Base-by-base conservation (phyloP, 2,797 vertebrate species). In the Clarias platycephalus region DNA sequence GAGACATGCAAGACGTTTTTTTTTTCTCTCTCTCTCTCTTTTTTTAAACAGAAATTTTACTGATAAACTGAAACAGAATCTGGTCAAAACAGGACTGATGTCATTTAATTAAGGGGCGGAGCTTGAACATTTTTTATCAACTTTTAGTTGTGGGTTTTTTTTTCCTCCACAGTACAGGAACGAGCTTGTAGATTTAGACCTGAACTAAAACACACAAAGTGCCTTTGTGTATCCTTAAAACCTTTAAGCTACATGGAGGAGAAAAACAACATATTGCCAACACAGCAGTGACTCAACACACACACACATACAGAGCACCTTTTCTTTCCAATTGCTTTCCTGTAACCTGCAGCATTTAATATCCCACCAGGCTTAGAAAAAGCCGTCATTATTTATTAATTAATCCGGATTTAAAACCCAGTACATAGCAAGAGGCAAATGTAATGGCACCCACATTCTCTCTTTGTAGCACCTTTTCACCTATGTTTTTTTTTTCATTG, bases 351-450 rank as follows among this genome's bases (percentile, higher is more conserved):
- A 44, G 70, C 40, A 70, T 24, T 40, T 24, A 40, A 22, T 24
- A 7, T 44, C 34, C 68, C 68, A 40, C 20, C 34, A 70, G 20
- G 10, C 37, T 49, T 12, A 70, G 20, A 40, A 5, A 44, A 13
- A 70, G 1, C 10, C 15, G 3, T 28, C 77, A 15, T 40, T 9
- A 49, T 28, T 28, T 15, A 64, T 80, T 28, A 66, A 80, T 64
- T 64, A 80, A 80, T 66, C 77, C 77, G 40, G 60, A 49, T 80
- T 80, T 64, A 78, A 70, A 78, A 62, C 24, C 5, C 24, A 3
- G 16, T 3, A 26, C 60, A 80, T 64, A 66, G 2, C 62, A 5
- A 40, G 15, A 49, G 15, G 40, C 62, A 80, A 2, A 80, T 64
- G 77, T 80, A 80, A 49, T 80, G 37, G 77, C 77, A 80, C 60